Percentiles rank a stretch among this genome's conserved stretches.
Conservation (phyloP, 2,113 vertebrate species). For the Callipepla californica region DNA sequence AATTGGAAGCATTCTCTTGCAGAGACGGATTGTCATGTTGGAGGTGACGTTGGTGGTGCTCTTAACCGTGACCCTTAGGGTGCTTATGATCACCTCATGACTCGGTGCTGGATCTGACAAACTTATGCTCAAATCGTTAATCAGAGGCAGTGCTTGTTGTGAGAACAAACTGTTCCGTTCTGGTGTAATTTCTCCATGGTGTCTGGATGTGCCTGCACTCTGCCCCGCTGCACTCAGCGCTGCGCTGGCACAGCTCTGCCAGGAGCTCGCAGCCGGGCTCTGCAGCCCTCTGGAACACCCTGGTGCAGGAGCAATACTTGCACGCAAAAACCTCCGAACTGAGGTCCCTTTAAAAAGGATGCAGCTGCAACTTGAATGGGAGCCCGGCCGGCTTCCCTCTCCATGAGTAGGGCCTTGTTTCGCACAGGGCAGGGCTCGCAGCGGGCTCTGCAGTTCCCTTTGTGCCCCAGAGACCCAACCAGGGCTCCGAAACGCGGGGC, state of each 20-base stretch:
- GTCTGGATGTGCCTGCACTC: neutral
- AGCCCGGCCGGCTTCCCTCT: neutral
- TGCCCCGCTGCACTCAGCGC: accelerated
- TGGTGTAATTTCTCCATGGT: accelerated
- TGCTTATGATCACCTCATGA: neutral
- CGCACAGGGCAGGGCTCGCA: neutral
- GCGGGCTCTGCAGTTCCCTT: neutral
- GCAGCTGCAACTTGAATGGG: conserved; percentile 57
- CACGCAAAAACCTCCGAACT: neutral
- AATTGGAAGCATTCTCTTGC: neutral
- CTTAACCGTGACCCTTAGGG: neutral
- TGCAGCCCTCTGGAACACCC: accelerated
- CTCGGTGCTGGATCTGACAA: neutral
- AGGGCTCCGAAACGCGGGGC: neutral
- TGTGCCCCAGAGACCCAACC: neutral
- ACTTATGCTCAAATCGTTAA: neutral
- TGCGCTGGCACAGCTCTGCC: neutral
- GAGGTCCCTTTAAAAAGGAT: conserved; percentile 3
- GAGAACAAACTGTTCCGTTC: accelerated
- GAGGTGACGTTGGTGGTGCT: accelerated
- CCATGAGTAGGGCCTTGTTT: conserved; percentile 34
- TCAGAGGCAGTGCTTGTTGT: neutral
- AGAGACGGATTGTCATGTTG: neutral
- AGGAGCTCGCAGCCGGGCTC: neutral
- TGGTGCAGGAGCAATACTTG: neutral